Evolutionary conservation across 2,888 invertebrate genomes (phyloP), one percentile per base, ranked within the genome.

Genomic region (Conchocele bisecta): DNA sequence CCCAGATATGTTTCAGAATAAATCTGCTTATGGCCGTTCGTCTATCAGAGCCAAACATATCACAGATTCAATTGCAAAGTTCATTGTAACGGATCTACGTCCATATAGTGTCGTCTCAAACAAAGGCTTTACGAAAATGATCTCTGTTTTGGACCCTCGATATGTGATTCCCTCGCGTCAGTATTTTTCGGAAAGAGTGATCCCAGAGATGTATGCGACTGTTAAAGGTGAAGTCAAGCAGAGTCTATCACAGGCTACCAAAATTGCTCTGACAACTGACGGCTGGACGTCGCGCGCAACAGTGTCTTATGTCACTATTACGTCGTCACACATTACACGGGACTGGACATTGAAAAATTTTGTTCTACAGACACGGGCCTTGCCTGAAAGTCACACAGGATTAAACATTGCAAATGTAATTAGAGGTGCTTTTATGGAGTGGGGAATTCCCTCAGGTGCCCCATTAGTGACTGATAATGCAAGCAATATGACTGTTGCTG

Each of bases 301-400:
- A 11, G 37, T 48, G n/a, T 65, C 65, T 22, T 57, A 65, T 37
- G 48, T 57, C 1, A 57, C 53, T 24, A 57, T 57, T 17, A 65
- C 65, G 41, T 59, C 59, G 22, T 9, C 17, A 1, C 63, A 67
- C 24, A 63, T 73, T 24, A 57, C 51, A 13, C 15, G 51, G 9
- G 59, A 73, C 20, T 73, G 67, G 63, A 41, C 46, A 26, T 13
- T 67, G 24, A 13, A 58, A 22, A 68, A 56, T 17, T 74, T 56
- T 63, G 51, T 60, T 15, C 33, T 71, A 6, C 37, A 35, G 11
- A 35, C 11, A 11, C 42, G 7, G n/a, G 6, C 42, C n/a, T 42
- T 42, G 17, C 7, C 42, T 42, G 42, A 22, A 6, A 42, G 42
- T 15, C 59, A 59, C 46, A 59, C 59, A 29, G 4, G 13, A n/a